phyloP scores from a whole-genome alignment of 2,113 vertebrate species.

The Misgurnus anguillicaudatus region DNA sequence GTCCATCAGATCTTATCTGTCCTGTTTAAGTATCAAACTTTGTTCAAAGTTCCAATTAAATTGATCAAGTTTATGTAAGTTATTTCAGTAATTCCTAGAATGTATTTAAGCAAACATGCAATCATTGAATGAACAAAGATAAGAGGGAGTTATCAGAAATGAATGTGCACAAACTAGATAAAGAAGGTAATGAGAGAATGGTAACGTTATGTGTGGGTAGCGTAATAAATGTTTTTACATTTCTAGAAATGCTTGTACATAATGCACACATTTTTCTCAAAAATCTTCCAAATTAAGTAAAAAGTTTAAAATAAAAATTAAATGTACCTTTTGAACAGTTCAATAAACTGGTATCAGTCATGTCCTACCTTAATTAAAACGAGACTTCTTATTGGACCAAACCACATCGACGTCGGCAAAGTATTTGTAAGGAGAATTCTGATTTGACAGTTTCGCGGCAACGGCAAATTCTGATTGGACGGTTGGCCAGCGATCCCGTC shows the following conservation, averaged over 20 bases:
- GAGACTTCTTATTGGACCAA: neutral
- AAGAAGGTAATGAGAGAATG: constrained; percentile 14
- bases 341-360: neutral
- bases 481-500: neutral
- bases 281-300: too few species aligned
- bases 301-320: too few species aligned
- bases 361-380: neutral
- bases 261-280: too few species aligned
- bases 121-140: neutral
- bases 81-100: neutral
- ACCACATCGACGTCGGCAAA: neutral
- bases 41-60: neutral
- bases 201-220: neutral
- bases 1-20: too few species aligned
- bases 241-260: too few species aligned
- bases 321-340: neutral
- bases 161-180: constrained; percentile 6
- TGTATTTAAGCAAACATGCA: constrained; percentile 7
- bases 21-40: too few species aligned
- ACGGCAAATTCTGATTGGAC: constrained; percentile 30
- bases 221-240: neutral
- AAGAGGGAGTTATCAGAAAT: neutral
- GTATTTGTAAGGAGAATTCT: neutral
- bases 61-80: neutral
- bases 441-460: neutral